Percentiles rank a stretch among this genome's conserved stretches.
phyloP scores from a whole-genome alignment of 2,888 invertebrate genomes.

The Spodoptera exigua region DNA sequence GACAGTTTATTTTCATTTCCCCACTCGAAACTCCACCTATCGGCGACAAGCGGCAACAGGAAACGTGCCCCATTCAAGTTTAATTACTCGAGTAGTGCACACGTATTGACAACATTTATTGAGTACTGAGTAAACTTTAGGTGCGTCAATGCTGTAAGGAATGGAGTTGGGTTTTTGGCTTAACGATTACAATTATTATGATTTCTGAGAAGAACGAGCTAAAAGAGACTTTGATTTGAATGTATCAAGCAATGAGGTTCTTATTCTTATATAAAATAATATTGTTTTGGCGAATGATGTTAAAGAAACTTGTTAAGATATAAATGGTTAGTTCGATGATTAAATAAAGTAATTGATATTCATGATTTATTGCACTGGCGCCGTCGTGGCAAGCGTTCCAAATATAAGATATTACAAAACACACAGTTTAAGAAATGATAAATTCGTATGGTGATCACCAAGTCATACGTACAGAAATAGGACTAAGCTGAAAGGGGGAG shows the following conservation, averaged over 20 bases:
- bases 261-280: too few relatives aligned
- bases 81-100: constrained; percentile 30
- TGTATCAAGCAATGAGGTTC: too few relatives aligned
- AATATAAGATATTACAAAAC: constrained; percentile 41
- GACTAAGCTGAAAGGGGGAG: constrained; percentile 3
- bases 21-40: constrained; percentile 53
- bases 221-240: too few relatives aligned
- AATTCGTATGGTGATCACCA: constrained; percentile 34
- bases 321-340: too few relatives aligned
- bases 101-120: constrained; percentile 10
- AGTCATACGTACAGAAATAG: constrained; percentile 47
- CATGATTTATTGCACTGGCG: constrained; percentile 4
- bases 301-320: too few relatives aligned
- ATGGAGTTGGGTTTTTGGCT: too few relatives aligned
- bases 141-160: neutral
- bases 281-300: too few relatives aligned
- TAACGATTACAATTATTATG: too few relatives aligned
- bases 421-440: constrained; percentile 34
- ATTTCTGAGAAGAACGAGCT: too few relatives aligned
- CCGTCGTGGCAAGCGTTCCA: constrained; percentile 6
- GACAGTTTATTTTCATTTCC: constrained; percentile 64
- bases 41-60: constrained; percentile 25
- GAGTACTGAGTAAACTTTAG: constrained; percentile 17
- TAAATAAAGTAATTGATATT: constrained; percentile 12
- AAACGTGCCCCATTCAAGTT: constrained; percentile 26